phyloP scores from a whole-genome alignment of 2,113 vertebrate genomes.

The Leiothrix lutea region DNA sequence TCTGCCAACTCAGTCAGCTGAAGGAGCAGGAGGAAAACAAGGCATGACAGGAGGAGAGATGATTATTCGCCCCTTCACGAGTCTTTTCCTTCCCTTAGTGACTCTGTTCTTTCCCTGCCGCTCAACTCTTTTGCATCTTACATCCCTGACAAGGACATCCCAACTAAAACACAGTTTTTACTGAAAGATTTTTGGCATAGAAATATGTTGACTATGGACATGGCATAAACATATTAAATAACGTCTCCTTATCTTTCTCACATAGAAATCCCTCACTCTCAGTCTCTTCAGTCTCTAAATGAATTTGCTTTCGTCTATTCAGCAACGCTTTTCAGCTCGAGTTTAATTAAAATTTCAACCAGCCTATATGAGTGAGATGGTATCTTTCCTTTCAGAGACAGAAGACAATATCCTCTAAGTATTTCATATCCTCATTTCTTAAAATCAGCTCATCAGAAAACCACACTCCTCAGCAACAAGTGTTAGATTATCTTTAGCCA shows the following conservation, averaged over 20 bases:
- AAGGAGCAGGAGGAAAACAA: not conserved
- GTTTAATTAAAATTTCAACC: slow-evolving; percentile 66
- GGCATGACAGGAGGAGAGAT: not conserved
- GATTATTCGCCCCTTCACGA: not conserved
- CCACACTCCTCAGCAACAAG: slow-evolving; percentile 57
- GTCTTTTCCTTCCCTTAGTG: accelerated
- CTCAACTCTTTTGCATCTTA: not conserved
- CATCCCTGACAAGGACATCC: not conserved
- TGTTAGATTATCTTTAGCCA: slow-evolving; percentile 57
- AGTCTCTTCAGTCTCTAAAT: not conserved
- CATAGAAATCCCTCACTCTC: not conserved
- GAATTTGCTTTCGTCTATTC: slow-evolving; percentile 40
- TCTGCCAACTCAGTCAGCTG: not conserved
- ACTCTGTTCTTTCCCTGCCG: not conserved
- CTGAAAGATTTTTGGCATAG: not conserved
- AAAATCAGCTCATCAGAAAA: slow-evolving; percentile 66
- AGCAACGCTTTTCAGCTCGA: slow-evolving; percentile 32
- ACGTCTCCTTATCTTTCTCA: slow-evolving; percentile 35
- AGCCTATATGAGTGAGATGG: slow-evolving; percentile 32
- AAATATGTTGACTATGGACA: not conserved
- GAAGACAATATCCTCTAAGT: slow-evolving; percentile 67
- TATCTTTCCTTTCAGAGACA: slow-evolving; percentile 55
- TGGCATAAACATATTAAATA: slow-evolving; percentile 20
- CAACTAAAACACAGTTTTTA: not conserved
- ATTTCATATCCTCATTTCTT: slow-evolving; percentile 61